Conservation (phyloP, 2,113 vertebrate genomes). For the Uria aalge region DNA sequence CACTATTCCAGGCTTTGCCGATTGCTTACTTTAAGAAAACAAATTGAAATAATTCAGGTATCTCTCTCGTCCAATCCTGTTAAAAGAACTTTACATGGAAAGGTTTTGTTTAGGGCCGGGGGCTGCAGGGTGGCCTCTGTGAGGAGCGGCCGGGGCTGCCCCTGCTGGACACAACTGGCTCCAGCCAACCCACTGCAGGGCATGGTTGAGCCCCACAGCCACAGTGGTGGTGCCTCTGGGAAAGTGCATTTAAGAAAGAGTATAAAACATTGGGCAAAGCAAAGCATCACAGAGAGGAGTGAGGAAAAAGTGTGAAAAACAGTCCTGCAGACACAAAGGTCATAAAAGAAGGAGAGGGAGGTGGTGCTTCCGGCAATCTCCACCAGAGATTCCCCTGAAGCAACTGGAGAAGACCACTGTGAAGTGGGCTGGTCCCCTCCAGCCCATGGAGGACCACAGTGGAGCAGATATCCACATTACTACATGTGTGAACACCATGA, state of each 20-base stretch:
- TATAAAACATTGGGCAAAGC: not conserved
- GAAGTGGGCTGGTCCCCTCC: not conserved
- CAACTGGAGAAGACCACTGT: not conserved
- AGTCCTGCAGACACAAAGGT: not conserved
- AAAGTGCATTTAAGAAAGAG: not conserved
- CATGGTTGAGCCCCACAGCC: fast-evolving
- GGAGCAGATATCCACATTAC: not conserved
- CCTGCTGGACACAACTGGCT: fast-evolving
- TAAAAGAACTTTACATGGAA: not conserved
- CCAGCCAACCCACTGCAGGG: fast-evolving
- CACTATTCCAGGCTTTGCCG: not conserved
- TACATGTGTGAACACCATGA: fast-evolving
- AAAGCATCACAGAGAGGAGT: not conserved
- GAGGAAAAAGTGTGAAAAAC: not conserved
- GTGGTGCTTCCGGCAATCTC: not conserved
- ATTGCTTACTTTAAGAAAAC: not conserved
- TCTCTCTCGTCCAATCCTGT: not conserved
- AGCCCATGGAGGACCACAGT: not conserved
- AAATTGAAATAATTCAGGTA: not conserved
- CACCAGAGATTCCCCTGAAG: not conserved
- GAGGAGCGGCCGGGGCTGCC: not conserved
- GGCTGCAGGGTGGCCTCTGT: not conserved
- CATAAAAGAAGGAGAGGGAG: not conserved
- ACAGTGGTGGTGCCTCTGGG: too few species aligned
- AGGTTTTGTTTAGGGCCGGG: not conserved